These are phyloP conservation scores for Clupea harengus DNA, from an alignment of 2,113 vertebrate genomes.

Conservation along the genomic window DNA sequence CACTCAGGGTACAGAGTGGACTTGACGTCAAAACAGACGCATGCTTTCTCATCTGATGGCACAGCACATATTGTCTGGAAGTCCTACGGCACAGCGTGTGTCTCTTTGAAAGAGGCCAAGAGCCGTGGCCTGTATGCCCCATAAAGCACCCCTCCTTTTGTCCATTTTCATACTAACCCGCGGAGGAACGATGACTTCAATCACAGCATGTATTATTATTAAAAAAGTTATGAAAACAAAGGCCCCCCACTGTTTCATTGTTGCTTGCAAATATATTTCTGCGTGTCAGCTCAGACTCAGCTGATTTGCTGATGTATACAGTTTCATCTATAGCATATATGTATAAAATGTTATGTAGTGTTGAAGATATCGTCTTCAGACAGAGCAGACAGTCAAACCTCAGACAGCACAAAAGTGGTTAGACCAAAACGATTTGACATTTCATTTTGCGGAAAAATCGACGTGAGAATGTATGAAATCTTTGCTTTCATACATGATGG, in stretches of 20 bases:
- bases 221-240: slow-evolving; percentile 8
- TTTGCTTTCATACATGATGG: neutral
- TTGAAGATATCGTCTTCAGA: neutral
- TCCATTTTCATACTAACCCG: neutral
- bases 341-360: neutral
- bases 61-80: slow-evolving; percentile 57
- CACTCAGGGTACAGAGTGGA: slow-evolving; percentile 67
- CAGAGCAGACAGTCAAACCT: slow-evolving; percentile 2
- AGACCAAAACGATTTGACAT: neutral
- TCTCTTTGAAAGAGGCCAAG: slow-evolving; percentile 33
- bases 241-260: neutral
- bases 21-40: slow-evolving; percentile 70
- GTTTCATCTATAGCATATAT: neutral
- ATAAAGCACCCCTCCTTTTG: slow-evolving; percentile 16
- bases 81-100: slow-evolving; percentile 52
- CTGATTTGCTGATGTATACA: neutral
- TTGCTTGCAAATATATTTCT: slow-evolving; percentile 7
- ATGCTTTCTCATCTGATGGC: slow-evolving; percentile 63
- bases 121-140: neutral
- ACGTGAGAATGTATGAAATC: slow-evolving; percentile 44
- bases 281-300: neutral
- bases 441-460: slow-evolving; percentile 43
- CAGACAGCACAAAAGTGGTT: slow-evolving; percentile 9
- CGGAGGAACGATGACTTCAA: slow-evolving; percentile 1
- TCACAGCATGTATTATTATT: neutral